Evolutionary conservation across 2,797 vertebrate species (phyloP), one percentile per base, ranked within the genome.

Genomic region (Spea hammondii): DNA sequence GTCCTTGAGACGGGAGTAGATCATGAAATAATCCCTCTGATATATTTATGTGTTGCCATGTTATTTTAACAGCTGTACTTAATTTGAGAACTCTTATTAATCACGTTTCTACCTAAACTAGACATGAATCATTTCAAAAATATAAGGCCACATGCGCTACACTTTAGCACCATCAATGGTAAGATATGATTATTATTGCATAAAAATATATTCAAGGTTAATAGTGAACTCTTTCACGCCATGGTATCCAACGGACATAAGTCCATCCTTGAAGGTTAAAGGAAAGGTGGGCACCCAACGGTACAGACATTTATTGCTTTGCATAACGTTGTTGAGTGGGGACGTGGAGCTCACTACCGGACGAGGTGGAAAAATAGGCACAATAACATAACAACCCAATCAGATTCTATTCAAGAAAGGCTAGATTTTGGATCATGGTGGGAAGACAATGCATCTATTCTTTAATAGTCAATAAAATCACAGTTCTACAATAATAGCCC

Each of bases 31-130:
- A 62, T 57, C 48, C 14, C 45, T 14, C 12, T 10, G 3, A 64
- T 48, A n/a, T 55, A 17, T 47, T 13, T 45, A 49, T 8, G 46
- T 17, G 59, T 48, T 57, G 59, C 50, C 46, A 9, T 32, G n/a
- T 10, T 73, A 17, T 59, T 73, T 57, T 48, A 57, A 73, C 71
- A 73, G 71, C 71, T 73, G 71, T 10, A 62, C 60, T n/a, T 59
- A 64, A 64, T 73, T 57, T 57, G 9, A 11, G 55, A 13, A 64
- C 62, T 73, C 47, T 62, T 60, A 46, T 60, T 73, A 32, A 73
- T 73, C 14, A 73, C 64, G 46, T 6, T 8, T 59, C 57, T 17
- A 50, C 13, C n/a, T 59, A 17, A 64, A 17, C 4, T 3, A 14
- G 54, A 14, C 71, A 73, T 57, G 60, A 73, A 49, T 73, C 71